Evolutionary conservation across 1,140 invertebrate species (phyloP).

Genomic region (Amphibalanus amphitrite): DNA sequence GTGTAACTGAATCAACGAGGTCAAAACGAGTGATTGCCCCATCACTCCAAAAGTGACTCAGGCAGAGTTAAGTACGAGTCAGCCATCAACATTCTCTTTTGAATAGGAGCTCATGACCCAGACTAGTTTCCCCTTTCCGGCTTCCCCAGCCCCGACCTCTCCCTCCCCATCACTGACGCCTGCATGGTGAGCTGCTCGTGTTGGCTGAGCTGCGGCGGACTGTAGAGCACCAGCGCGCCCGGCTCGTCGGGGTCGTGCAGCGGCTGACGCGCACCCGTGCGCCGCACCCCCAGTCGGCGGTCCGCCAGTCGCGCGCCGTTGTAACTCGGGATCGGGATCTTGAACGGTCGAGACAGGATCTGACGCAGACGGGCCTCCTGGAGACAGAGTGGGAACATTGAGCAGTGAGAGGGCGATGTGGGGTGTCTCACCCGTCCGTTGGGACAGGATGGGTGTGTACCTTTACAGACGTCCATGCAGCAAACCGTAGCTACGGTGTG

Average conservation of each 20-base stretch:
- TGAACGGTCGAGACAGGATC: conserved; percentile 76
- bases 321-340: conserved; percentile 88
- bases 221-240: conserved; percentile 77
- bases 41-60: too few relatives aligned
- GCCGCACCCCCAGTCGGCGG: conserved; percentile 48
- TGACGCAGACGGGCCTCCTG: conserved; percentile 62
- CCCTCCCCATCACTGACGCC: conserved; percentile 16
- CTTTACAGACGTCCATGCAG: too few relatives aligned
- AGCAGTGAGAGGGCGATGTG: too few relatives aligned
- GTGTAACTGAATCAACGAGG: too few relatives aligned
- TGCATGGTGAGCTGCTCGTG: conserved; percentile 67
- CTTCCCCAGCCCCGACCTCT: conserved; percentile 9
- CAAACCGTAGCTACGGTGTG: too few relatives aligned
- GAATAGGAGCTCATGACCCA: too few relatives aligned
- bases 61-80: too few relatives aligned
- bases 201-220: conserved; percentile 58
- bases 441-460: too few relatives aligned
- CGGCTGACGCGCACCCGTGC: conserved; percentile 47
- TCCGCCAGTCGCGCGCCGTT: conserved; percentile 37
- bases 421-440: too few relatives aligned
- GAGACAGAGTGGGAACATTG: background rate
- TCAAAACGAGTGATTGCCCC: too few relatives aligned
- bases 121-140: too few relatives aligned
- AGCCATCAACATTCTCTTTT: too few relatives aligned
- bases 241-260: conserved; percentile 88